Evolutionary conservation across 2,113 vertebrate species (phyloP), one percentile per base, ranked within the genome.

Genomic region (Oncorhynchus nerka): DNA sequence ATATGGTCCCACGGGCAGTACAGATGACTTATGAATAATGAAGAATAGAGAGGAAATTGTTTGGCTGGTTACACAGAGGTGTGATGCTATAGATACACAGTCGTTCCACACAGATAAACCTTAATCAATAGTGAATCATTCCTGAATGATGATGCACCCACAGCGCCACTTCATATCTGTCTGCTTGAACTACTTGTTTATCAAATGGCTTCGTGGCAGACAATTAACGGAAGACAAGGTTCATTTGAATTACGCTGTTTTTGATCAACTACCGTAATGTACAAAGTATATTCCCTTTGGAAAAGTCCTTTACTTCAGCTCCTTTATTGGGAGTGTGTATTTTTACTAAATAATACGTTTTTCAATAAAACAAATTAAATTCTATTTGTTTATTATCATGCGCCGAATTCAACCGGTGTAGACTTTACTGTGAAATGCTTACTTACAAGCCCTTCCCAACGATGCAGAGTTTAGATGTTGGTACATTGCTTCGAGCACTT

Each of bases 1-100:
- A 80, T 77, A 64, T 57, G 74, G 78, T 82, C 85, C 81, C 86
- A 81, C 70, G 74, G 89, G 84, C 81, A 30, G 71, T 75, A 79
- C 84, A 85, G 80, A 87, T 85, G 85, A 87, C 84, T 86, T 76
- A 84, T 89, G 85, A 89, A 88, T 86, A 87, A 88, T 84, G 82
- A 87, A 88, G 80, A 88, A 89, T 79, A 28, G 83, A 83, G 83
- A 81, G 77, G 83, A 81, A 89, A 83, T 78, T 59, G 81, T 79
- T 87, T 84, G 45, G 81, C 86, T 71, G 77, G 80, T 76, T 45
- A 86, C 82, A 81, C 79, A 76, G 78, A 82, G 83, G 82, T 86
- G 83, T 74, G 83, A 90, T 85, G 86, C 65, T 79, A 30, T 24
- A 73, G 83, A 84, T 82, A 19, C 22, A 16, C 20, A 19, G 61